A percentile compares a stretch with the other conserved stretches of the same genome.
Evolutionary conservation across 64 coral and sea anemone genomes (phyloP).

Genomic region (Montipora sp.): DNA sequence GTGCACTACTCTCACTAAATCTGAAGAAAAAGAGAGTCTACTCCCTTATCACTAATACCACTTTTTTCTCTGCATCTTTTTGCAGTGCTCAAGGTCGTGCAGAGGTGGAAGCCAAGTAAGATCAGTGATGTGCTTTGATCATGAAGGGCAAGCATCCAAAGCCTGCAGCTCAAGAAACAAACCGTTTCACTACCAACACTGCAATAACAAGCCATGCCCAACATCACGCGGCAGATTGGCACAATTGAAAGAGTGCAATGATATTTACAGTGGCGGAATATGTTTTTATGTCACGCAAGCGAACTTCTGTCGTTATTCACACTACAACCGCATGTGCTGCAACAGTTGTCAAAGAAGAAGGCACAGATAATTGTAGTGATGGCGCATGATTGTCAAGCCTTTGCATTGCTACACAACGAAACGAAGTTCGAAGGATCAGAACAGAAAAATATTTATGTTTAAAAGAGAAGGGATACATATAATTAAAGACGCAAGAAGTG

Average conservation of each 20-base stretch:
- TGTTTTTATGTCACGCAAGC: conserved; percentile 77
- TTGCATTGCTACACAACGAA: too few relatives aligned
- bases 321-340: conserved; percentile 80
- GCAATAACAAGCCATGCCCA: conserved; percentile 69
- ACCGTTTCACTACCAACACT: conserved; percentile 68
- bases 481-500: too few relatives aligned
- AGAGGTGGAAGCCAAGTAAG: conserved; percentile 73
- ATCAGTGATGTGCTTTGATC: conserved; percentile 77
- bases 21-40: too few relatives aligned
- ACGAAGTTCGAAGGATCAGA: neutral
- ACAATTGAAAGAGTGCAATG: conserved; percentile 25
- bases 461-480: neutral
- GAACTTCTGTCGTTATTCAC: conserved; percentile 73
- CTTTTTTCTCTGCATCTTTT: neutral
- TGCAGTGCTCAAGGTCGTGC: conserved; percentile 87
- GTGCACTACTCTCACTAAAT: too few relatives aligned
- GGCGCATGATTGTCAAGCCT: neutral
- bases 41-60: neutral
- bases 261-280: conserved; percentile 45
- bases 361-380: neutral
- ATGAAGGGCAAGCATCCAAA: conserved; percentile 66
- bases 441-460: neutral
- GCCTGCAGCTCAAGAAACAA: conserved; percentile 68
- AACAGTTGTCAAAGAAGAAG: conserved; percentile 71
- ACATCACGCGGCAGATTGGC: neutral